Conservation (phyloP, 2,113 vertebrate genomes). For the Morphnarchus princeps region DNA sequence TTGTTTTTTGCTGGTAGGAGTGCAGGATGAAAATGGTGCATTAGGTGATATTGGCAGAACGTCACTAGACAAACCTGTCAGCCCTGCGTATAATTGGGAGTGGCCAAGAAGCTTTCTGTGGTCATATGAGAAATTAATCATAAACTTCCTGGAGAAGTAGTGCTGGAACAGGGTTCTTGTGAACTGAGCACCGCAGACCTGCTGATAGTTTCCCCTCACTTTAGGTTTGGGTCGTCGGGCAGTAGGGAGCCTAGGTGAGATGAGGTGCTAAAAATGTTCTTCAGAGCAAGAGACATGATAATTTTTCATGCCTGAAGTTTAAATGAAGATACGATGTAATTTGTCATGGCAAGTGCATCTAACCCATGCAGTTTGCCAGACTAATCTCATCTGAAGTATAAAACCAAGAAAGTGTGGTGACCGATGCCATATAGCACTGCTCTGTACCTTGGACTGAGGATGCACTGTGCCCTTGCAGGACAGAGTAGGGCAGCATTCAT, state of each 20-base stretch:
- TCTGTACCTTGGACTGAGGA: background rate
- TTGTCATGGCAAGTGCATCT: background rate
- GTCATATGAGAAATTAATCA: background rate
- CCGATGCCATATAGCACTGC: background rate
- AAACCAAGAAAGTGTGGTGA: background rate
- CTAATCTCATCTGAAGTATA: background rate
- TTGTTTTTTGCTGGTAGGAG: background rate
- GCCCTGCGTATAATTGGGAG: fast-evolving
- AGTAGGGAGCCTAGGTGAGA: background rate
- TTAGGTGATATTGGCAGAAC: background rate
- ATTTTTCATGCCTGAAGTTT: background rate
- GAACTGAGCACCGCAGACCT: background rate
- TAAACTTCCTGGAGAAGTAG: background rate
- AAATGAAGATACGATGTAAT: background rate
- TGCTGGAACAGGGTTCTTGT: background rate
- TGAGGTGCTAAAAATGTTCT: background rate
- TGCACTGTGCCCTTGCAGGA: background rate
- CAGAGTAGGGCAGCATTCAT: background rate
- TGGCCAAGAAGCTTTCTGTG: background rate
- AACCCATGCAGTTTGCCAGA: background rate
- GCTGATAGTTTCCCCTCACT: background rate
- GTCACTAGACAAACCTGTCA: background rate
- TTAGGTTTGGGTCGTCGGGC: background rate
- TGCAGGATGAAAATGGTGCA: background rate
- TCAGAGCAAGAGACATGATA: background rate